Conservation (phyloP, 2,113 vertebrate genomes). For the Paramormyrops kingsleyae region DNA sequence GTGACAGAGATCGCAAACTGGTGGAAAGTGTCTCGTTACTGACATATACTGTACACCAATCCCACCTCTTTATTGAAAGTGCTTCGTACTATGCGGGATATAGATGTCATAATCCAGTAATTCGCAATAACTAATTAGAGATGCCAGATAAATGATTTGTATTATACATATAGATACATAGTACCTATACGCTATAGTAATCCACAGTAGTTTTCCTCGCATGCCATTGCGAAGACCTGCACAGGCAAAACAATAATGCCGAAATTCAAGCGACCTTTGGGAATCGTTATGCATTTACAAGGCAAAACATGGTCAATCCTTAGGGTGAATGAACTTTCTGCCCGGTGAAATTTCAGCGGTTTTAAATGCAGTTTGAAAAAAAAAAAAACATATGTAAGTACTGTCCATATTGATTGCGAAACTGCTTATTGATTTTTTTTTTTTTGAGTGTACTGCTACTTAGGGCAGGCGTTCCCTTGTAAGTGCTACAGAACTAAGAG, state of each 20-base stretch:
- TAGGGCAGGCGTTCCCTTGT: slow-evolving; percentile 2
- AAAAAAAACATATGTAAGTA: slow-evolving; percentile 20
- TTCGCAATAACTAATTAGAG: not conserved
- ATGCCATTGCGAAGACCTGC: not conserved
- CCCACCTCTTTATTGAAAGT: not conserved
- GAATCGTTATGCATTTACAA: not conserved
- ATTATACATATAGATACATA: not conserved
- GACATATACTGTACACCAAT: not conserved
- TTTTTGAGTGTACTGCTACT: slow-evolving; percentile 27
- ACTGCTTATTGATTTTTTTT: slow-evolving; percentile 45
- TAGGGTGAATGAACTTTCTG: slow-evolving; percentile 1
- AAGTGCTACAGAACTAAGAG: slow-evolving; percentile 41
- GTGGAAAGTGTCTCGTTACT: not conserved
- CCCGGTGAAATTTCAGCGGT: slow-evolving; percentile 42
- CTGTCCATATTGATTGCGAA: slow-evolving; percentile 28
- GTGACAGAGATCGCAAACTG: not conserved
- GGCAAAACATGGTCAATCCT: not conserved
- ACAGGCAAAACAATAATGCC: not conserved
- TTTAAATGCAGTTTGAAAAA: slow-evolving; percentile 32
- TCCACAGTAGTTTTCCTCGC: not conserved
- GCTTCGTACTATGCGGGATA: not conserved
- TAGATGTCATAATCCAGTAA: not conserved
- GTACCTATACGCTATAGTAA: not conserved
- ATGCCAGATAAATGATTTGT: not conserved
- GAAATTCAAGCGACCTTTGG: not conserved